These are phyloP conservation scores for Anneissia japonica DNA, from an alignment of 35 echinoderm and acorn worm genomes.

Conservation along the genomic window DNA sequence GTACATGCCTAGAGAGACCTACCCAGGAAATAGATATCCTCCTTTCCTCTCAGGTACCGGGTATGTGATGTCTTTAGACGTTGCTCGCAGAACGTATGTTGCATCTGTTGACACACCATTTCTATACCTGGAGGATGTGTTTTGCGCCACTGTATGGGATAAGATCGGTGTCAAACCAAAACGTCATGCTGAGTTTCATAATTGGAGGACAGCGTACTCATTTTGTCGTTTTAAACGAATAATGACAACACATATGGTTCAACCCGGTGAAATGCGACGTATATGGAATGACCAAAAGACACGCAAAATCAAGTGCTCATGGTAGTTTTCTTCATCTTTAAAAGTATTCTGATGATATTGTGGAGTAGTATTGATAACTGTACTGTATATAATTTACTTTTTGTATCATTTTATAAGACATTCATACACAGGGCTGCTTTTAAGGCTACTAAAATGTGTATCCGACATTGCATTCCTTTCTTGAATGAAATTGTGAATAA, in stretches of 20 bases:
- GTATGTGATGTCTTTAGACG: conserved; percentile 79
- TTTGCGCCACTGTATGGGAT: conserved; percentile 59
- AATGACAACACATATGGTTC: conserved; percentile 93
- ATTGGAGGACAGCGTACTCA: conserved; percentile 86
- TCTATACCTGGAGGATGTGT: conserved; percentile 92
- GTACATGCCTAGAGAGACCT: conserved; percentile 85
- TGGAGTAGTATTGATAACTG: too few relatives aligned
- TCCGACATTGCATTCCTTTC: too few relatives aligned
- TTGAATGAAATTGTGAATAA: too few relatives aligned
- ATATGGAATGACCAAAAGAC: conserved; percentile 86
- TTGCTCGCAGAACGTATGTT: conserved; percentile 46
- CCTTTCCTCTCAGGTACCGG: conserved; percentile 92
- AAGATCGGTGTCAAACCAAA: conserved; percentile 59
- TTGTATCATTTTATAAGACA: too few relatives aligned
- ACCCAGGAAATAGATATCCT: conserved; percentile 80
- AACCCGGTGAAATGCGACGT: conserved; percentile 71
- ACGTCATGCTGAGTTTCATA: conserved; percentile 77
- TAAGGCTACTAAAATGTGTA: too few relatives aligned
- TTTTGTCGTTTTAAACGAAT: conserved; percentile 75
- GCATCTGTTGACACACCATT: conserved; percentile 62
- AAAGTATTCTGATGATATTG: too few relatives aligned
- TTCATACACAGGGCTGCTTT: too few relatives aligned
- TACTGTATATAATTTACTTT: too few relatives aligned
- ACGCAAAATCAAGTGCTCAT: conserved; percentile 23
- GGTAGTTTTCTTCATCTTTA: not conserved